phyloP scores from a whole-genome alignment of 2,113 vertebrate genomes.

The Saimiri boliviensis region DNA sequence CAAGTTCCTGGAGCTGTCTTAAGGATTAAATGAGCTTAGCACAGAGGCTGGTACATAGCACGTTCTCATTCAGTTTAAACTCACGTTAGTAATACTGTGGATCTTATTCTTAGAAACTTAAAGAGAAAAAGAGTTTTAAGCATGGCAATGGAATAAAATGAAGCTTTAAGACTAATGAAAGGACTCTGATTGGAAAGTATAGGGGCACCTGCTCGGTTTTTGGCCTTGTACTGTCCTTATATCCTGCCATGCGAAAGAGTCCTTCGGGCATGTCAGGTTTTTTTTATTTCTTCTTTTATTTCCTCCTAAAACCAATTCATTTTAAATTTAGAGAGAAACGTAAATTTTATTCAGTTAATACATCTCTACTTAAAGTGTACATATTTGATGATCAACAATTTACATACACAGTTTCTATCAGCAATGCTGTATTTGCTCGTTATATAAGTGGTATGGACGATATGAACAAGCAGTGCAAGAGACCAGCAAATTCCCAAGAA shows the following conservation, averaged over 20 bases:
- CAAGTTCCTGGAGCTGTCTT: neutral
- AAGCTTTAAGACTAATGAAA: neutral
- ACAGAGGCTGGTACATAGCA: neutral
- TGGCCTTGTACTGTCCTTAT: neutral
- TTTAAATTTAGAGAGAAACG: slow-evolving; percentile 6
- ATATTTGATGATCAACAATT: slow-evolving; percentile 40
- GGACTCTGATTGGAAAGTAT: neutral
- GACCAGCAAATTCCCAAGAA: slow-evolving; percentile 17
- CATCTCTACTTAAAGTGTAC: neutral
- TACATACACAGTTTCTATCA: neutral
- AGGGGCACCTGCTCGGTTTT: neutral
- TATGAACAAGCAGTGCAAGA: neutral
- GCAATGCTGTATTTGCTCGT: slow-evolving; percentile 40
- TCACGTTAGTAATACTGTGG: neutral
- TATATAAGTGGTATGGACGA: slow-evolving; percentile 11
- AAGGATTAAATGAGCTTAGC: neutral
- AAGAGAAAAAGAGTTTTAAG: neutral
- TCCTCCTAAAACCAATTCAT: neutral
- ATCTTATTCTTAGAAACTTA: neutral
- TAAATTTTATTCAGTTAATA: neutral
- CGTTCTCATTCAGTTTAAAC: neutral
- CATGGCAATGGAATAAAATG: neutral
- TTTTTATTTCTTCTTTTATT: too few species aligned
- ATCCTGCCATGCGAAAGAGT: neutral
- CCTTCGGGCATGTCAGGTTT: neutral